Evolutionary conservation across 1,140 invertebrate species (phyloP).

Genomic region (Scaptodrosophila lebanonensis): DNA sequence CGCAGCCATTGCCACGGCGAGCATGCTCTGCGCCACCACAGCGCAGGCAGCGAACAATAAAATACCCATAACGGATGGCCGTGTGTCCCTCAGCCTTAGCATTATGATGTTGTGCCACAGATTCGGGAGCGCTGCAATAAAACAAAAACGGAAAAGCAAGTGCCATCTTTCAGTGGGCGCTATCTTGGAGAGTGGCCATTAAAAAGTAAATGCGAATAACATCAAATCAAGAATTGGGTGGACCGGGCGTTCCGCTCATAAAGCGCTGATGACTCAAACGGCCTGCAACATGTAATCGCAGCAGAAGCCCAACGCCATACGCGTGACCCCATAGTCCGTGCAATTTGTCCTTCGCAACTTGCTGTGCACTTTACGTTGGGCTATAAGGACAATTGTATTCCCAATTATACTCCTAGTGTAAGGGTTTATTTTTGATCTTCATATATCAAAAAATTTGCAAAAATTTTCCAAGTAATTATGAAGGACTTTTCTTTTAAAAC

Average conservation of each 20-base stretch:
- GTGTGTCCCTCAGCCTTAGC: conserved; percentile 1
- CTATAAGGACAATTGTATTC: too few relatives aligned
- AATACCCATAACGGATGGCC: conserved; percentile 31
- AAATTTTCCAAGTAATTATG: too few relatives aligned
- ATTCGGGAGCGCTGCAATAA: conserved; percentile 10
- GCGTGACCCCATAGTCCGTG: too few relatives aligned
- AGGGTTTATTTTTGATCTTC: too few relatives aligned
- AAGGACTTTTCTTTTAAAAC: too few relatives aligned
- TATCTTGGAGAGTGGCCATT: too few relatives aligned
- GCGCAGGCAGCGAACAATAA: conserved; percentile 38
- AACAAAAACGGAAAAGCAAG: not conserved
- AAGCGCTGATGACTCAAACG: not conserved
- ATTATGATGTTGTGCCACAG: conserved; percentile 28
- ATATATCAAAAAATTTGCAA: too few relatives aligned
- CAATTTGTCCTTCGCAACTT: too few relatives aligned
- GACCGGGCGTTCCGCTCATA: not conserved
- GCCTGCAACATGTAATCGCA: not conserved
- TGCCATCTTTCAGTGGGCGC: too few relatives aligned
- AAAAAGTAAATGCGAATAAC: too few relatives aligned
- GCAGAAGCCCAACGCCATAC: not conserved
- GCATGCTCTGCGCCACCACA: conserved; percentile 29
- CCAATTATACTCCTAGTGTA: too few relatives aligned
- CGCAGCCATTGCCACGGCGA: conserved; percentile 9
- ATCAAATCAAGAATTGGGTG: not conserved
- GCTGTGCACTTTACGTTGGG: too few relatives aligned